Evolutionary conservation across 2,113 vertebrate genomes (phyloP).

Genomic region (Sturnira hondurensis): DNA sequence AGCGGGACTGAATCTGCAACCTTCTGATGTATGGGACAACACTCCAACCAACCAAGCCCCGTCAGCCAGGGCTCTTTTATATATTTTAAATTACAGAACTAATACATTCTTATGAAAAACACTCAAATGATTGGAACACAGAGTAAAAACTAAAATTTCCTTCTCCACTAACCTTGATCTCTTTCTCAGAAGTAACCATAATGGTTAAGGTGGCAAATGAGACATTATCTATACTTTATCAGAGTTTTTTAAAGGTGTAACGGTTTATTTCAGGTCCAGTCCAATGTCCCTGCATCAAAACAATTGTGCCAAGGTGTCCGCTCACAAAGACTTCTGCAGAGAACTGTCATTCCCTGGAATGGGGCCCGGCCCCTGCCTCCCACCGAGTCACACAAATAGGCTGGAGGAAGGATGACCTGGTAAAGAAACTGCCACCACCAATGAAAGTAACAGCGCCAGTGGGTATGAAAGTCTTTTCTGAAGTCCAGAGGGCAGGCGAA

Average conservation of each 20-base stretch:
- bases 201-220: neutral
- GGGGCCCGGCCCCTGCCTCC: neutral
- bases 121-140: neutral
- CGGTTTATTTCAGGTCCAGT: neutral
- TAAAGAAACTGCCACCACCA: neutral
- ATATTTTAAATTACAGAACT: constrained; percentile 4
- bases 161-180: neutral
- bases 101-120: neutral
- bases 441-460: neutral
- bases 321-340: neutral
- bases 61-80: neutral
- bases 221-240: neutral
- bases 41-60: too few species aligned
- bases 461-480: neutral
- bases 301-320: neutral
- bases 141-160: neutral
- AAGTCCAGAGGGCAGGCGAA: neutral
- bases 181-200: neutral
- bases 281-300: neutral
- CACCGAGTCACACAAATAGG: rapidly evolving
- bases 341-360: neutral
- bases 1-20: too few species aligned
- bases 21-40: too few species aligned
- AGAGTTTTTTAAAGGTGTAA: neutral
- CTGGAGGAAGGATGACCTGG: neutral